Percentiles rank a stretch among this genome's conserved stretches.
These are phyloP conservation scores for Heteropelma amictum DNA, from an alignment of 2,888 invertebrate genomes.

Conservation along the genomic window DNA sequence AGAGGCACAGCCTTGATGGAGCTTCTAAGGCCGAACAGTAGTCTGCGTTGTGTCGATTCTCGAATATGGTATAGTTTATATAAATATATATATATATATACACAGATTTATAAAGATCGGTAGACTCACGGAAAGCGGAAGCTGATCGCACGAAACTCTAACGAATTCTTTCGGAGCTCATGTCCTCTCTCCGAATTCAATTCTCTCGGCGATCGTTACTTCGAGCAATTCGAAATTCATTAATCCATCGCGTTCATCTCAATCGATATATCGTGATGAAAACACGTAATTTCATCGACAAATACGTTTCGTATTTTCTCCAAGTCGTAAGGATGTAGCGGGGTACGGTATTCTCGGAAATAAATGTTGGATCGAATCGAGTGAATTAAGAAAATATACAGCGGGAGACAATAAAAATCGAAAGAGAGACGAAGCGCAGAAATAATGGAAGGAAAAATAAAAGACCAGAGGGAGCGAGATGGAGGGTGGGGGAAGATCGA, in stretches of 20 bases:
- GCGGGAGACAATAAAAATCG: not conserved
- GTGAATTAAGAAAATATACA: not conserved
- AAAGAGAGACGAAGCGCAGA: not conserved
- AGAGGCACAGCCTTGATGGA: slow-evolving; percentile 53
- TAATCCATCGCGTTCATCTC: not conserved
- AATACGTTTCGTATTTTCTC: not conserved
- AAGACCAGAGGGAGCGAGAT: too few species aligned
- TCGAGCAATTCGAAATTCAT: not conserved
- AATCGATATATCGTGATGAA: not conserved
- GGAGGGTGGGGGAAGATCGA: slow-evolving; percentile 6
- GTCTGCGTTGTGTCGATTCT: slow-evolving; percentile 17
- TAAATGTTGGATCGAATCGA: slow-evolving; percentile 19
- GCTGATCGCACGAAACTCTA: slow-evolving; percentile 66
- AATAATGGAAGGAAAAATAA: not conserved
- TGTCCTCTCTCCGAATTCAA: not conserved
- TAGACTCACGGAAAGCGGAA: slow-evolving; percentile 69
- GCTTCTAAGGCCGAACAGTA: slow-evolving; percentile 48
- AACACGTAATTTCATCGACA: not conserved
- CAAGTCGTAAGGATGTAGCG: not conserved
- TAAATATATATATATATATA: not conserved
- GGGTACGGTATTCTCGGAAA: slow-evolving; percentile 4
- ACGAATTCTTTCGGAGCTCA: slow-evolving; percentile 10
- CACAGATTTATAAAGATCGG: not conserved
- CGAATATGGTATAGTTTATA: too few species aligned
- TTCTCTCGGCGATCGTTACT: not conserved